These are phyloP conservation scores for Ichneumoninae sp. DNA, from an alignment of 2,888 invertebrate genomes.

Conservation along the genomic window DNA sequence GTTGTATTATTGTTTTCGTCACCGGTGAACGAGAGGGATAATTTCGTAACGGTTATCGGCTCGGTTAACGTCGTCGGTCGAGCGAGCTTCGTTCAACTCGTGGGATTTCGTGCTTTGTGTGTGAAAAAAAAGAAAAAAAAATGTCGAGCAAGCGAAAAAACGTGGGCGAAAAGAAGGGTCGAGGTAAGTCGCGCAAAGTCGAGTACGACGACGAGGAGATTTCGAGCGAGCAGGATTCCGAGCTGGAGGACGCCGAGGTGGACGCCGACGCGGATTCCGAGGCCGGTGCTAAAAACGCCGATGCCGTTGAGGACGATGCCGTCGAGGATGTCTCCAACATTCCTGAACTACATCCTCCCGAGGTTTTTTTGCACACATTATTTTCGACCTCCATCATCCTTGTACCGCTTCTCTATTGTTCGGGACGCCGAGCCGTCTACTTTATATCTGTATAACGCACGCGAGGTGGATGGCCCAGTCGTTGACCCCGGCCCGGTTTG, in stretches of 20 bases:
- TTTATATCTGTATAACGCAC: background rate
- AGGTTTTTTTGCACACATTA: slow-evolving; percentile 74
- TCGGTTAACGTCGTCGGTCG: background rate
- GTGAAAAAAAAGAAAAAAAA: slow-evolving; percentile 24
- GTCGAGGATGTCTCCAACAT: slow-evolving; percentile 78
- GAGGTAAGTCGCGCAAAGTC: slow-evolving; percentile 79
- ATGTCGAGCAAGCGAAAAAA: slow-evolving; percentile 81
- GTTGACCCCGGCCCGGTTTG: background rate
- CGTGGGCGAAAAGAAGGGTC: slow-evolving; percentile 76
- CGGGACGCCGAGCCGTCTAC: slow-evolving; percentile 7
- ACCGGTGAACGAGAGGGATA: background rate
- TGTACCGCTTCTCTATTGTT: slow-evolving; percentile 1
- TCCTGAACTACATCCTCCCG: slow-evolving; percentile 82
- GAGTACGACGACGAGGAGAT: slow-evolving; percentile 83
- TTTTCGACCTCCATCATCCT: slow-evolving; percentile 27
- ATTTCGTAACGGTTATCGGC: background rate
- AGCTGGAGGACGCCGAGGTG: slow-evolving; percentile 78
- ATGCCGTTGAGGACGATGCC: slow-evolving; percentile 79
- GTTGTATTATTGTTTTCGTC: slow-evolving; percentile 47
- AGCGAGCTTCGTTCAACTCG: background rate
- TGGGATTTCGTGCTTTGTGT: background rate
- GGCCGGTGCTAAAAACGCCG: slow-evolving; percentile 76
- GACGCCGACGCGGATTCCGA: slow-evolving; percentile 72
- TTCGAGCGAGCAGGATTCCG: slow-evolving; percentile 82
- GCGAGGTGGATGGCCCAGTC: slow-evolving; percentile 9